A percentile compares a stretch with the other conserved stretches of the same genome.
phyloP scores from a whole-genome alignment of 2,888 invertebrate genomes.

The Thymelicus lineola region DNA sequence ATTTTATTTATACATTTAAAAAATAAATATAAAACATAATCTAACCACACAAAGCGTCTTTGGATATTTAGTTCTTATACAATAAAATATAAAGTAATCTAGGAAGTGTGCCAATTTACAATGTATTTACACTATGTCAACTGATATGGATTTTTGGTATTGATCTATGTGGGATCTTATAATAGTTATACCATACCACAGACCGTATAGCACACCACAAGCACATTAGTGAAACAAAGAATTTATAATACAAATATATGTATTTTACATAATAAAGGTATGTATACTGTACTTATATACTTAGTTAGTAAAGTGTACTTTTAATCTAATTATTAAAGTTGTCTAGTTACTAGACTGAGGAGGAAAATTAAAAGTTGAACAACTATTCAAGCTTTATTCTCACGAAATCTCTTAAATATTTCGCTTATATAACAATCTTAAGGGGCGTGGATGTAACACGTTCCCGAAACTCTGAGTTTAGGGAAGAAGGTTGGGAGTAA shows the following conservation, averaged over 20 bases:
- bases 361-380: background rate
- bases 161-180: constrained; percentile 31
- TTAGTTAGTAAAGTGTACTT: background rate
- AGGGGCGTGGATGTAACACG: too few species aligned
- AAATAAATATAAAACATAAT: constrained; percentile 45
- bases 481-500: too few species aligned
- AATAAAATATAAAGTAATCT: constrained; percentile 39
- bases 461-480: too few species aligned
- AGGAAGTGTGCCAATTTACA: constrained; percentile 46
- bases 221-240: constrained; percentile 37
- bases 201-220: constrained; percentile 30
- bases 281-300: background rate
- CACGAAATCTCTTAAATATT: background rate
- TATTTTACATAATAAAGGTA: background rate
- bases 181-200: constrained; percentile 37
- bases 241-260: constrained; percentile 3
- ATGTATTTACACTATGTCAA: constrained; percentile 43
- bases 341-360: background rate
- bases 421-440: too few species aligned
- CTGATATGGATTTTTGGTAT: constrained; percentile 51
- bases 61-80: constrained; percentile 51
- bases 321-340: background rate
- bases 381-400: background rate
- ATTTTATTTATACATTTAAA: background rate
- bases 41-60: constrained; percentile 54